phyloP scores from a whole-genome alignment of 2,888 invertebrate genomes.

The Pollenia labialis region DNA sequence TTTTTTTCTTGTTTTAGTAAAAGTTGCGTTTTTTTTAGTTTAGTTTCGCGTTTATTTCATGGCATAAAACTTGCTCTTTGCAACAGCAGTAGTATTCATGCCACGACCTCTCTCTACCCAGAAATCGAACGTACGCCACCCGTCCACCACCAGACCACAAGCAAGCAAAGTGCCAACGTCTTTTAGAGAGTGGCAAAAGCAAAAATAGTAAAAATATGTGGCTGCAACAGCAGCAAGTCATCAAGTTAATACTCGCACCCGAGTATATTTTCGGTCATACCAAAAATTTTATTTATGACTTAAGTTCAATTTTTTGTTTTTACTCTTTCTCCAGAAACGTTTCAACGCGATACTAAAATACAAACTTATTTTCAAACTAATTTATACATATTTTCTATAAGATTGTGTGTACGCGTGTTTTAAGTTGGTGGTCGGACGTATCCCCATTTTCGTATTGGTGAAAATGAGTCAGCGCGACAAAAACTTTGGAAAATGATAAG shows the following conservation, averaged over 20 bases:
- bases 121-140: not conserved
- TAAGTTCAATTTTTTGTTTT: constrained; percentile 58
- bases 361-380: constrained; percentile 68
- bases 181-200: constrained; percentile 32
- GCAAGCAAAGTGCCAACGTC: constrained; percentile 41
- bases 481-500: constrained; percentile 69
- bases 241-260: constrained; percentile 55
- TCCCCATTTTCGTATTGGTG: constrained; percentile 35
- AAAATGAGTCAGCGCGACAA: constrained; percentile 67
- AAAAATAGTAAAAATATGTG: constrained; percentile 21
- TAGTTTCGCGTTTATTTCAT: constrained; percentile 45
- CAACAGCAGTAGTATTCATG: constrained; percentile 12
- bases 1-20: constrained; percentile 23
- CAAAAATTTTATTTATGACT: constrained; percentile 69
- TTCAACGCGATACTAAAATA: constrained; percentile 67
- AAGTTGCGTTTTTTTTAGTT: constrained; percentile 44
- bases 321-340: constrained; percentile 30
- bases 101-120: not conserved
- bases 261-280: constrained; percentile 60
- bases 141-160: constrained; percentile 3
- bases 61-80: constrained; percentile 48
- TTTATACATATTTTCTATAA: constrained; percentile 56
- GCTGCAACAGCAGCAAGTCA: constrained; percentile 53
- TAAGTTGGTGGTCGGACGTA: constrained; percentile 27
- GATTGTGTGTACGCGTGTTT: constrained; percentile 6